Evolutionary conservation across 2,113 vertebrate species (phyloP), one percentile per base, ranked within the genome.

Genomic region (Colinus virginianus): DNA sequence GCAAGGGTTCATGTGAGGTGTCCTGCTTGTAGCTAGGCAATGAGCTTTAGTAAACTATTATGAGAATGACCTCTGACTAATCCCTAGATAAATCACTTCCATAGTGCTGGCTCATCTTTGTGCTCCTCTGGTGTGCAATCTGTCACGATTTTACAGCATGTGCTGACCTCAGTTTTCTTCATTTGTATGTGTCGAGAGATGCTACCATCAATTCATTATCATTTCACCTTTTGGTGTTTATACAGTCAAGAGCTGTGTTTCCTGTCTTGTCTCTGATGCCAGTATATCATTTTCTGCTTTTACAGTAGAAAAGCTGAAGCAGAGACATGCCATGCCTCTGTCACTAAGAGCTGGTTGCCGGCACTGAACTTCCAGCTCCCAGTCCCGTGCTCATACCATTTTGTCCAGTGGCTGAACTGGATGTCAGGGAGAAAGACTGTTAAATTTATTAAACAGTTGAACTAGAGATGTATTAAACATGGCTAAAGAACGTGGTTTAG

Each of bases 81-180:
- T 96, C 86, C 95, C 87, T 48, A 4, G 89, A 78, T 84, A 88
- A 95, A 45, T 56, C 51, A 75, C 70, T 92, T 86, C 83, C 78
- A 58, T 83, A 91, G 94, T 96, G 91, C 88, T 97, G 86, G 92
- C 87, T 96, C 93, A 93, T 94, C 80, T 95, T 81, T 87, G 71
- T 79, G 43, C 49, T 79, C 40, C 80, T 90, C 82, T 88, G 85
- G 70, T 78, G 89, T 55, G 70, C 70, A 96, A 49, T 94, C 85
- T 94, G 93, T 95, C 94, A 58, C 78, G 67, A 80, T 75, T 79
- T 84, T 94, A 72, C 36, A 88, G 79, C 69, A 12, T 72, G 61
- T 90, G 92, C 75, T 95, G 70, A 76, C 83, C 90, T 90, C 74
- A 14, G 80, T 69, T 94, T 74, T 85, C 74, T 74, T 90, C 77